Percentiles rank a stretch among this genome's conserved stretches.
phyloP scores from a whole-genome alignment of 2,888 invertebrate species.

The Xestia ashworthii region DNA sequence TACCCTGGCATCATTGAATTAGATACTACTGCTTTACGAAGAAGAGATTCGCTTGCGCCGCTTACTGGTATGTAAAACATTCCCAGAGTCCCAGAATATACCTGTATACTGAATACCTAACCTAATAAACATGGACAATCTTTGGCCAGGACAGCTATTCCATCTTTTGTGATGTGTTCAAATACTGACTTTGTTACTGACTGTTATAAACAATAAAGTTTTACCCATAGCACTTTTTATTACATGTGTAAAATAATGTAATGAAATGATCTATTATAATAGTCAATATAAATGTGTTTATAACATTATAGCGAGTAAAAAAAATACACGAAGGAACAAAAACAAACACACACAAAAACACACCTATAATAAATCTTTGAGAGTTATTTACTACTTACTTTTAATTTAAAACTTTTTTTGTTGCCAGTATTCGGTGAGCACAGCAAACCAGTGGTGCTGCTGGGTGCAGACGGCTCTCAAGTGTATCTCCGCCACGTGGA shows the following conservation, averaged over 20 bases:
- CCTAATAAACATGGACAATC: neutral
- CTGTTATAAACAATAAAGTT: neutral
- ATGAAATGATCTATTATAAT: neutral
- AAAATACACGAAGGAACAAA: neutral
- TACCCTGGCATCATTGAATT: slow-evolving; percentile 92
- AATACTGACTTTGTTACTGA: neutral
- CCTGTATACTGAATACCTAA: neutral
- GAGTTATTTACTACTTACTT: neutral
- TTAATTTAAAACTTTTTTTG: slow-evolving; percentile 21
- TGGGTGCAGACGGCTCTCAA: slow-evolving; percentile 77
- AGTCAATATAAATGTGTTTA: neutral
- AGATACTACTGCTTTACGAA: slow-evolving; percentile 91
- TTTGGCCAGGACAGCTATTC: neutral
- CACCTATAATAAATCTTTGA: neutral
- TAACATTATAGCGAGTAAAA: neutral
- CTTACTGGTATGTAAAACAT: slow-evolving; percentile 71
- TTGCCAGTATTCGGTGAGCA: slow-evolving; percentile 80
- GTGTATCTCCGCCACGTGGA: slow-evolving; percentile 90
- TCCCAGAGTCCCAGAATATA: neutral
- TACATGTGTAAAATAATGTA: neutral
- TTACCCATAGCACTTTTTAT: no score
- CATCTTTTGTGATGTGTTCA: neutral
- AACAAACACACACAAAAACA: no score
- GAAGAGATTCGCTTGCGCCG: slow-evolving; percentile 90
- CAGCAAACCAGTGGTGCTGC: slow-evolving; percentile 74